A percentile compares a stretch with the other conserved stretches of the same genome.
These are phyloP conservation scores for Drosophila colorata DNA, from an alignment of 2,888 invertebrate species.

Conservation along the genomic window DNA sequence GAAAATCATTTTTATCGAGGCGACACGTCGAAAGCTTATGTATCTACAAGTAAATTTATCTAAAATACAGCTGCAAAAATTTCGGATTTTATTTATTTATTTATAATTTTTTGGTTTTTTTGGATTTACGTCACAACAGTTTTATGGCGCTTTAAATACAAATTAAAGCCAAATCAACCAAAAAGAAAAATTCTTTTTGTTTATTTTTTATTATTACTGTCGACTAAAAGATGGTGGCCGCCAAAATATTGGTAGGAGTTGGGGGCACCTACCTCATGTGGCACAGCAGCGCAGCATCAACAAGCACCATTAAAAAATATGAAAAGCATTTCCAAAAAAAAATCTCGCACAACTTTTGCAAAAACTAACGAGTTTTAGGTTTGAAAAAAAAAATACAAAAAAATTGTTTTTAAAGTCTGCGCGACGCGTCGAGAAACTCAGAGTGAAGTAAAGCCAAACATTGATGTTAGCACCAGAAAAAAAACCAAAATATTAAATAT, in stretches of 20 bases:
- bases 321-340: not conserved
- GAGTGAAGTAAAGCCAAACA: slow-evolving; percentile 11
- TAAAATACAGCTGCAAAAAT: slow-evolving; percentile 22
- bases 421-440: slow-evolving; percentile 11
- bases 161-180: slow-evolving; percentile 52
- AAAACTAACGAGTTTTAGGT: slow-evolving; percentile 17
- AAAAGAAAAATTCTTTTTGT: slow-evolving; percentile 9
- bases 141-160: slow-evolving; percentile 75
- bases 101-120: slow-evolving; percentile 5
- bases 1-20: slow-evolving; percentile 69
- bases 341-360: not conserved
- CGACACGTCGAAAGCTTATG: slow-evolving; percentile 56
- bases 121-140: slow-evolving; percentile 74
- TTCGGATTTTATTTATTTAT: not conserved
- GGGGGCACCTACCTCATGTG: slow-evolving; percentile 45
- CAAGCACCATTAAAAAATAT: slow-evolving; percentile 21
- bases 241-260: slow-evolving; percentile 37
- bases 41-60: slow-evolving; percentile 19
- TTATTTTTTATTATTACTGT: slow-evolving; percentile 12
- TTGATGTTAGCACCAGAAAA: slow-evolving; percentile 39
- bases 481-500: slow-evolving; percentile 26
- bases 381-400: not conserved
- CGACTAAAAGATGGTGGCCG: slow-evolving; percentile 34
- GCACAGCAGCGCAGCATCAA: slow-evolving; percentile 44
- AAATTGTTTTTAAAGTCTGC: slow-evolving; percentile 1